Percentiles rank a stretch among this genome's conserved stretches.
These are phyloP conservation scores for Pachliopta kotzebuea DNA, from an alignment of 2,888 invertebrate genomes.

Conservation along the genomic window DNA sequence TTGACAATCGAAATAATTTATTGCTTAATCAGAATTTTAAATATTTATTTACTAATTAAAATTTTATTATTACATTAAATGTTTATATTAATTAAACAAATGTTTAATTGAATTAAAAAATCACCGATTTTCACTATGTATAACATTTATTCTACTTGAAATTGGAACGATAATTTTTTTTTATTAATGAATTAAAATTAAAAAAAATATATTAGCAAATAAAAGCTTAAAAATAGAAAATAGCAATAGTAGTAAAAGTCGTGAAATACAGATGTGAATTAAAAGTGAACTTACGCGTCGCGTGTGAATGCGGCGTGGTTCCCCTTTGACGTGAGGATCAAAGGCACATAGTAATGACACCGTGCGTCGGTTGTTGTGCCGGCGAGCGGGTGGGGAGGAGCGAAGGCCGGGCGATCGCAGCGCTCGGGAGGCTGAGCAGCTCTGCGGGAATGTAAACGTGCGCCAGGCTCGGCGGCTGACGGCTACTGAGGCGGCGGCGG, in stretches of 20 bases:
- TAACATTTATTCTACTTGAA: no score
- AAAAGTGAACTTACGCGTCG: conserved; percentile 51
- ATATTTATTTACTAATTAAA: no score
- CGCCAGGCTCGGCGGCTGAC: conserved; percentile 61
- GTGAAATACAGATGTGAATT: conserved; percentile 28
- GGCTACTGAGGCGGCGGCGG: conserved; percentile 61
- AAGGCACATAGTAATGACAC: conserved; percentile 54
- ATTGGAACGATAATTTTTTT: no score
- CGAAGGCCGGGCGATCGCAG: conserved; percentile 35
- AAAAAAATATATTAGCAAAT: background rate
- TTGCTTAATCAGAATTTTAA: no score
- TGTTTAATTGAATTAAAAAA: no score
- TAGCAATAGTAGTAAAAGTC: conserved; percentile 32
- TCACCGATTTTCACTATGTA: no score
- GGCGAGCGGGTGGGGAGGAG: conserved; percentile 42
- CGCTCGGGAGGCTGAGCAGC: conserved; percentile 41
- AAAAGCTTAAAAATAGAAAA: conserved; percentile 30
- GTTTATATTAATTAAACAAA: no score
- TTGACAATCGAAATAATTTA: no score
- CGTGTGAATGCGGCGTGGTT: conserved; percentile 38
- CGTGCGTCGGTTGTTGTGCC: conserved; percentile 60
- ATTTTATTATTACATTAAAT: no score
- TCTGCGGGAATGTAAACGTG: conserved; percentile 34
- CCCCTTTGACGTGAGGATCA: conserved; percentile 37
- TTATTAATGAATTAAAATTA: background rate